phyloP scores from a whole-genome alignment of 1,140 invertebrate species.

The Phocides pigmalion region DNA sequence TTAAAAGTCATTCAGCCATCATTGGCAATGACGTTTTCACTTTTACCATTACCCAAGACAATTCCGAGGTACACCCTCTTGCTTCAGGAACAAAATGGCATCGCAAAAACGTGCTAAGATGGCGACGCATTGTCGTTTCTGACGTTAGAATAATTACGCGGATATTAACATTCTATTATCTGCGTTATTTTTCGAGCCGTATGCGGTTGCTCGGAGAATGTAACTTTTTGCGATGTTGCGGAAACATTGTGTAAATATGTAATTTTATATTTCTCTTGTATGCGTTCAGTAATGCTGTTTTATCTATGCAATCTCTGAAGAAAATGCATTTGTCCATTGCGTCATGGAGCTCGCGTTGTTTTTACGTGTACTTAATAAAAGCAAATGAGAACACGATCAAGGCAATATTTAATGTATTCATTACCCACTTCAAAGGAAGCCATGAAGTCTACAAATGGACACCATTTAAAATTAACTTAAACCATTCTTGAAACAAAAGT shows the following conservation, averaged over 20 bases:
- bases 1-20: slow-evolving; percentile 38
- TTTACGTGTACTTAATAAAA: not conserved
- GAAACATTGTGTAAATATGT: slow-evolving; percentile 14
- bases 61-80: slow-evolving; percentile 53
- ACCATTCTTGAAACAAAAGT: too few species aligned
- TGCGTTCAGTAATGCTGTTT: not conserved
- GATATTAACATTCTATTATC: slow-evolving; percentile 43
- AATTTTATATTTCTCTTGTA: slow-evolving; percentile 1
- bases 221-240: slow-evolving; percentile 2
- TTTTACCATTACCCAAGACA: slow-evolving; percentile 66
- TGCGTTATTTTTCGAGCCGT: slow-evolving; percentile 30
- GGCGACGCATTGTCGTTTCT: slow-evolving; percentile 38
- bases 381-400: not conserved
- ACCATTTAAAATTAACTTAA: too few species aligned
- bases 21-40: slow-evolving; percentile 55
- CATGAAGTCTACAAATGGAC: too few species aligned
- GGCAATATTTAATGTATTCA: too few species aligned
- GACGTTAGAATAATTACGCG: slow-evolving; percentile 55
- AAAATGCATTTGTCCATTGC: not conserved
- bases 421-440: too few species aligned
- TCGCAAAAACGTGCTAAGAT: slow-evolving; percentile 58
- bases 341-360: not conserved
- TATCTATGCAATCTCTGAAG: slow-evolving; percentile 1
- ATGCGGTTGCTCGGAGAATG: slow-evolving; percentile 8
- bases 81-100: slow-evolving; percentile 59